A percentile compares a stretch with the other conserved stretches of the same genome.
Conservation (phyloP, 2,113 vertebrate species). For the Oryzias melastigma region DNA sequence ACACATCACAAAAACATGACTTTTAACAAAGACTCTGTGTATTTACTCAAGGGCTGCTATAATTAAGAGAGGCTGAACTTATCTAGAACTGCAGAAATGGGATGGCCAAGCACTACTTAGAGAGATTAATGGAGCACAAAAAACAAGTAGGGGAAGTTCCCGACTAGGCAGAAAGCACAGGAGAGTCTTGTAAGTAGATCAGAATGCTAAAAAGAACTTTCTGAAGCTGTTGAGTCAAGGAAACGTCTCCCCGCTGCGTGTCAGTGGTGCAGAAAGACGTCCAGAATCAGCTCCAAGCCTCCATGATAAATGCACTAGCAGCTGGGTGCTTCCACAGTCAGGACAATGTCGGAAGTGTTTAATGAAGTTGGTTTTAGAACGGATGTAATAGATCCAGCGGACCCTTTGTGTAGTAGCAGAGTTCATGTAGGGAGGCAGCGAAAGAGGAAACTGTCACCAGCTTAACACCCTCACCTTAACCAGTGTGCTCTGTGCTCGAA, state of each 20-base stretch:
- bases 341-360: slow-evolving; percentile 56
- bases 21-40: background rate
- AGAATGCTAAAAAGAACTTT: slow-evolving; percentile 24
- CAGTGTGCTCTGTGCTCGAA: slow-evolving; percentile 29
- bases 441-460: slow-evolving; percentile 60
- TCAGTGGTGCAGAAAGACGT: slow-evolving; percentile 44
- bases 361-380: slow-evolving; percentile 42
- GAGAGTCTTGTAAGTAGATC: slow-evolving; percentile 14
- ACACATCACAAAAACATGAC: too few species aligned
- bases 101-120: slow-evolving; percentile 27
- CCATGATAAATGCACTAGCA: slow-evolving; percentile 57
- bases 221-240: slow-evolving; percentile 41
- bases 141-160: slow-evolving; percentile 20
- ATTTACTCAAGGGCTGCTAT: slow-evolving; percentile 4
- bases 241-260: slow-evolving; percentile 37
- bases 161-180: slow-evolving; percentile 19
- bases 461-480: slow-evolving; percentile 63
- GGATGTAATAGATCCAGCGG: slow-evolving; percentile 55
- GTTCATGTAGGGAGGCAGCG: slow-evolving; percentile 39
- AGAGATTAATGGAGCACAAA: slow-evolving; percentile 33
- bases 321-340: slow-evolving; percentile 52
- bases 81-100: slow-evolving; percentile 9
- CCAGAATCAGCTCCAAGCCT: slow-evolving; percentile 48
- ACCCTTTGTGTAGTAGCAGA: slow-evolving; percentile 24
- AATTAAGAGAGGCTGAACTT: slow-evolving; percentile 10